Evolutionary conservation across 2,888 invertebrate genomes (phyloP), one percentile per base, ranked within the genome.

Genomic region (Pogonocherus hispidulus): DNA sequence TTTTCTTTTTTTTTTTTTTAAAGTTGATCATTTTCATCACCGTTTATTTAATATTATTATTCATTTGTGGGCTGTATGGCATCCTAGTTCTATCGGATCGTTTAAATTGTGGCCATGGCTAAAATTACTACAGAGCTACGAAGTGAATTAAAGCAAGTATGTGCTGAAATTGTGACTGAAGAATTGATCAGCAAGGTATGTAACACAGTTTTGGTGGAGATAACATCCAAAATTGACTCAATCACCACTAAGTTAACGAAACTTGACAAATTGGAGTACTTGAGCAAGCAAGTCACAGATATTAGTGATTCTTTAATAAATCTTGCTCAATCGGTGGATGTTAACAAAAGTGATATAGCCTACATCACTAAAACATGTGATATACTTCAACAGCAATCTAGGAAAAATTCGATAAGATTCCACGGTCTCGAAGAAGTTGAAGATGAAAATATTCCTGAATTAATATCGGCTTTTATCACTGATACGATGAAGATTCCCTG

Each of bases 151-250:
- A 54, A 32, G 9, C 6, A 16, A 16, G 19, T 32, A 19, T 32
- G 35, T 19, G n/a, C 4, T 18, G n/a, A 54, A 9, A 0, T 16
- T 35, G 19, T 32, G 0, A 60, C 14, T 2, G 60, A 60, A n/a
- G 27, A 27, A 0, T 27, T 60, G 11, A 19, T 60, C 1, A 18
- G 23, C 6, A 60, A 27, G 20, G 49, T 60, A 60, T 32, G 47
- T 27, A 32, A 16, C 3, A 19, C 9, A 6, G 23, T 49, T 27
- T 16, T 32, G 3, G 16, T 18, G 0, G 3, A 47, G 11, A 9
- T 60, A 11, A 19, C 47, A 1, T 14, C 32, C 1, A 60, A 47
- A 32, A 4, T 60, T 27, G 46, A 47, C 3, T 3, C 1, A 14
- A 51, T 14, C 6, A 23, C 14, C 1, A 8, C 27, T 3, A 51